A percentile compares a stretch with the other conserved stretches of the same genome.
Evolutionary conservation across 2,113 vertebrate species (phyloP).

Genomic region (Phrynosoma platyrhinos): DNA sequence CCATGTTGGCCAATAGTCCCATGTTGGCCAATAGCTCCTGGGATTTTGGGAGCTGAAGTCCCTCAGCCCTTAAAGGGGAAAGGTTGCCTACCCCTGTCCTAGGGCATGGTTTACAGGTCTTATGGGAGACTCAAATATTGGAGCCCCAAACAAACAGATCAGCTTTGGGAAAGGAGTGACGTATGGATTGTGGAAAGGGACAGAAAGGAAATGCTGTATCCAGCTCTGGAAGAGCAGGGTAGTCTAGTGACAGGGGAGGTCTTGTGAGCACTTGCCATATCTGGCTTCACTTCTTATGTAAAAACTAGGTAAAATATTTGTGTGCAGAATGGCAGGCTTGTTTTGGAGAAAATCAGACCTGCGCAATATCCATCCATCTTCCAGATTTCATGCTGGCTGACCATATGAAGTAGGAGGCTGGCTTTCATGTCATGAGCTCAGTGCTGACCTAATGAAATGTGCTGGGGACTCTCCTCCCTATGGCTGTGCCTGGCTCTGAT

Average conservation of each 20-base stretch:
- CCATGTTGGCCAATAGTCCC: too few species aligned
- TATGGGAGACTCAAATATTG: neutral
- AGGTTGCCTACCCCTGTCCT: too few species aligned
- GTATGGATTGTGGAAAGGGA: too few species aligned
- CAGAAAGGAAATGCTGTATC: neutral
- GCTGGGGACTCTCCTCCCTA: neutral
- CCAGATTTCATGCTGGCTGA: neutral
- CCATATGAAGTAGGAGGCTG: neutral
- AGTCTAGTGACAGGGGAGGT: neutral
- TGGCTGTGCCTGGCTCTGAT: neutral
- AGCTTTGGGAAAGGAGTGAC: neutral
- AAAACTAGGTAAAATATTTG: neutral
- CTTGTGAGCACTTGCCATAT: neutral
- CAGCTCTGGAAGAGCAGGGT: neutral
- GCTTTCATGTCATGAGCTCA: neutral
- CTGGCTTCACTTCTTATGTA: neutral
- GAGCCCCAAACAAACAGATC: neutral
- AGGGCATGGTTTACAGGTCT: too few species aligned
- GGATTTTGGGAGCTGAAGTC: too few species aligned
- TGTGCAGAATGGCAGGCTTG: neutral
- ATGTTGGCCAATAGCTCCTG: too few species aligned
- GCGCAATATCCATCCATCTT: neutral
- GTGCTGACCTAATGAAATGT: neutral
- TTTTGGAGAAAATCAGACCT: neutral
- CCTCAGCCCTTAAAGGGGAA: too few species aligned